Conservation (phyloP, 2,797 vertebrate genomes). For the Sitta carolinensis region DNA sequence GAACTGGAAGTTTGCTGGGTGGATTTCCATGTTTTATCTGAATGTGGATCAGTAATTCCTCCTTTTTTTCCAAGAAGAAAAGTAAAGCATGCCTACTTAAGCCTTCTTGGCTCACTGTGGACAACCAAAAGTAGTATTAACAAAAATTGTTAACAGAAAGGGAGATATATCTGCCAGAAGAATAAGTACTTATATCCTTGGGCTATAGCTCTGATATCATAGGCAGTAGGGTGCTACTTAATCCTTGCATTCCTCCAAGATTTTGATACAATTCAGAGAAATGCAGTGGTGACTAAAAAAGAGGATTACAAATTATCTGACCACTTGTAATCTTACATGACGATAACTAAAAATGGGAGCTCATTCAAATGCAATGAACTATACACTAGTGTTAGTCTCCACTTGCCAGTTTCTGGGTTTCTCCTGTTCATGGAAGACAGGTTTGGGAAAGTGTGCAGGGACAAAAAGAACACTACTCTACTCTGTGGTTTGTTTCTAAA, state of each 20-base stretch:
- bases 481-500: background rate
- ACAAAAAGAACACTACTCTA: background rate
- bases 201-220: background rate
- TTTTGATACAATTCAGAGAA: background rate
- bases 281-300: background rate
- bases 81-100: background rate
- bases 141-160: background rate
- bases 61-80: background rate
- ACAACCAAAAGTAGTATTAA: background rate
- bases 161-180: background rate
- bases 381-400: background rate
- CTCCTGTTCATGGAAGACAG: background rate
- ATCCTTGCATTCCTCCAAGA: background rate
- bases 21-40: background rate
- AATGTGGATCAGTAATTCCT: background rate
- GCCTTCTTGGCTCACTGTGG: background rate
- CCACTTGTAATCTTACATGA: background rate
- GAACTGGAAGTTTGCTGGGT: background rate
- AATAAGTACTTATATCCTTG: background rate
- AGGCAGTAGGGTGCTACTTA: background rate
- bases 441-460: background rate
- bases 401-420: background rate
- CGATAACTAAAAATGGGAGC: background rate
- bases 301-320: background rate
- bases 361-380: background rate